Percentiles rank a stretch among this genome's conserved stretches.
Conservation (phyloP, 64 coral and sea anemone species). For the Hydrozoanthus tunicans region DNA sequence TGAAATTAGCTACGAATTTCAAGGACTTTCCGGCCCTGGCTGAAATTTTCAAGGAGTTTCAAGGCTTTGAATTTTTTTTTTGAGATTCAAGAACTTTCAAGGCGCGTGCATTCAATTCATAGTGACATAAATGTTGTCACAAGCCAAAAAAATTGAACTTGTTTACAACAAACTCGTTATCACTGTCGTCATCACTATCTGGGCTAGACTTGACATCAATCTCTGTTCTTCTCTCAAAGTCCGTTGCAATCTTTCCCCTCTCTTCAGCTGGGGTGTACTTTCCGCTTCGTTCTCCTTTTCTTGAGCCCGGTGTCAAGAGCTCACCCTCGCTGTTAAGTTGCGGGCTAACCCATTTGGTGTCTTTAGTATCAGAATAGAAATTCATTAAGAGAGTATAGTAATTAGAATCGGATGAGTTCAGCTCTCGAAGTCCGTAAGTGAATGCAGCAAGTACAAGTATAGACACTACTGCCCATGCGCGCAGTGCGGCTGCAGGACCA, state of each 20-base stretch:
- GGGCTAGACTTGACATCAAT: neutral
- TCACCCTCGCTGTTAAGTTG: neutral
- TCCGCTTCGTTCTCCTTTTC: constrained; percentile 13
- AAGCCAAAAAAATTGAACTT: constrained; percentile 42
- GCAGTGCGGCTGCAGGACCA: constrained; percentile 40
- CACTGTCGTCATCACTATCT: constrained; percentile 27
- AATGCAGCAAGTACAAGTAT: constrained; percentile 15
- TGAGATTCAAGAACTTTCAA: neutral
- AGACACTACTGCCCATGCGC: constrained; percentile 39
- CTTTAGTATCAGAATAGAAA: constrained; percentile 37
- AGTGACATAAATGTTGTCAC: neutral
- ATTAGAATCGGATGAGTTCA: constrained; percentile 15
- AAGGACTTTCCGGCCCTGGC: no score
- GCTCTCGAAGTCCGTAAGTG: constrained; percentile 45
- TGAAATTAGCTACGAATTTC: no score
- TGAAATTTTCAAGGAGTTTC: no score
- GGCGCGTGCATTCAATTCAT: neutral
- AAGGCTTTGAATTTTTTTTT: neutral
- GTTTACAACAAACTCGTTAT: neutral
- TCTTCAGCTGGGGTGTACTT: neutral
- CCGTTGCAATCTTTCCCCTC: neutral
- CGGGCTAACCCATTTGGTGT: neutral
- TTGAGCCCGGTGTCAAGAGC: constrained; percentile 3
- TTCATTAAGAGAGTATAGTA: constrained; percentile 19
- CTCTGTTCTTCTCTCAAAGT: neutral